These are phyloP conservation scores for Telenomus remus DNA, from an alignment of 1,140 invertebrate genomes.

Conservation along the genomic window DNA sequence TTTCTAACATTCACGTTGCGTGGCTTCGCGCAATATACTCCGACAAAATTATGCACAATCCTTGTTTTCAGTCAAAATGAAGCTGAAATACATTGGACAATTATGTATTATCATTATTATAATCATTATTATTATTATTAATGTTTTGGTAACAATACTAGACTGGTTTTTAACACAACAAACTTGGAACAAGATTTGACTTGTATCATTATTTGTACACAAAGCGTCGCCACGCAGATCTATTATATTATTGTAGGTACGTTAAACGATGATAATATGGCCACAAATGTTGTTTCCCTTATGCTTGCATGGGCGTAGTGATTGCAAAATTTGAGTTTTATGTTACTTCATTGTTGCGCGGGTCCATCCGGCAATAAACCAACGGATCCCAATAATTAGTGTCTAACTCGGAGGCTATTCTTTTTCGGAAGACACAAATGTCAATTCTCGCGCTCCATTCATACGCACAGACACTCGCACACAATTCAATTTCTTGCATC, in stretches of 20 bases:
- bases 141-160: no score
- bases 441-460: constrained; percentile 24
- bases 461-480: constrained; percentile 20
- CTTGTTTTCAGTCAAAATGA: no score
- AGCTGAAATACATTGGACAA: no score
- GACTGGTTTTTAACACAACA: no score
- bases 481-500: constrained; percentile 26
- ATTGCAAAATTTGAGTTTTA: constrained; percentile 64
- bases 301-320: constrained; percentile 57
- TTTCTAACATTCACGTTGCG: constrained; percentile 71
- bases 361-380: no score
- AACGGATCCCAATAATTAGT: no score
- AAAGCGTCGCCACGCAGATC: constrained; percentile 34
- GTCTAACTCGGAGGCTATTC: not conserved
- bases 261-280: constrained; percentile 71
- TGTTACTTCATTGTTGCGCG: constrained; percentile 1
- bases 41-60: not conserved
- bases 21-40: constrained; percentile 16
- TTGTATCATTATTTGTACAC: no score
- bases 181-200: not conserved
- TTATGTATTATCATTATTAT: no score
- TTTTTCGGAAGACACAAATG: constrained; percentile 48
- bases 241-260: constrained; percentile 69
- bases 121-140: no score
- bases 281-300: constrained; percentile 57